A percentile compares a stretch with the other conserved stretches of the same genome.
These are phyloP conservation scores for Sciaenops ocellatus DNA, from an alignment of 2,797 vertebrate species.

Conservation along the genomic window DNA sequence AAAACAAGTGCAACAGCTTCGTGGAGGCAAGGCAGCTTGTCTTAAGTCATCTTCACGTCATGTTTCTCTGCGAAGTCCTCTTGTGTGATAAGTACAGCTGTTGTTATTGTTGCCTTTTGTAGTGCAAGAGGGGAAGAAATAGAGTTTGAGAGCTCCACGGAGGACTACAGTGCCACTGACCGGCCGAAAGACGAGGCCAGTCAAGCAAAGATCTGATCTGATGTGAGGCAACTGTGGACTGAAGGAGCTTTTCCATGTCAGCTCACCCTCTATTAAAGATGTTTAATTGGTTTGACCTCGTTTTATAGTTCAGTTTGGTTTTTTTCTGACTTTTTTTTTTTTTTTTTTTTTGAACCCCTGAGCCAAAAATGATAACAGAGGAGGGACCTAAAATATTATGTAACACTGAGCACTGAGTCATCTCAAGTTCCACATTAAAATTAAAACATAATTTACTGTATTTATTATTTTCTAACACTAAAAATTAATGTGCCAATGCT, in stretches of 20 bases:
- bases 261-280: background rate
- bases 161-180: conserved; percentile 79
- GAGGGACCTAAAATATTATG: background rate
- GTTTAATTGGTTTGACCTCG: rapidly evolving
- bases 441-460: background rate
- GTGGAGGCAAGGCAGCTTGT: background rate
- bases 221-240: background rate
- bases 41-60: conserved; percentile 59
- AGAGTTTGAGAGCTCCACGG: conserved; percentile 47
- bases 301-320: too few relatives aligned
- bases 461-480: background rate
- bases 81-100: conserved; percentile 72
- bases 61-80: conserved; percentile 37
- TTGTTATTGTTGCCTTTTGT: conserved; percentile 80
- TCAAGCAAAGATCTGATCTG: background rate
- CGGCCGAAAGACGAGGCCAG: conserved; percentile 58
- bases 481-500: background rate
- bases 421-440: background rate
- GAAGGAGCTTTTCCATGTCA: background rate
- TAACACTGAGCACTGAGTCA: background rate
- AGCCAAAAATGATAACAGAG: background rate
- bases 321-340: background rate
- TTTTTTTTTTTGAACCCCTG: background rate
- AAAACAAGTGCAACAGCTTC: conserved; percentile 60
- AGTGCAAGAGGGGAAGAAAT: conserved; percentile 38